Evolutionary conservation across 2,888 invertebrate species (phyloP), one percentile per base, ranked within the genome.

Genomic region (Pseudococcus viburni): DNA sequence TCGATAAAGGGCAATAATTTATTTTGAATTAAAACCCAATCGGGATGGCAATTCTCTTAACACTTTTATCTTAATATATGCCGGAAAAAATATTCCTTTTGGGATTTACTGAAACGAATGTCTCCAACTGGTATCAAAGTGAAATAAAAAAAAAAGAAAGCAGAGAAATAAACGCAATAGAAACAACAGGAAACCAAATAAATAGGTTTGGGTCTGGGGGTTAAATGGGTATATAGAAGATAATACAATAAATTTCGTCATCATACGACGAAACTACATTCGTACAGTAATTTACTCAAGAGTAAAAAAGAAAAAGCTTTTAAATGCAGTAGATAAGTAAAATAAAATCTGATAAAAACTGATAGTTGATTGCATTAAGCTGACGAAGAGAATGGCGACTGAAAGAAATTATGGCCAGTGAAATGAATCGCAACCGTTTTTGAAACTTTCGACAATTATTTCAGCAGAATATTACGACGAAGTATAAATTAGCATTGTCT

Each of bases 171-270:
- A 83, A 83, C n/a, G 15, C 80, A 3, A 83, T 46, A 22, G 80
- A 83, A 83, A 83, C 80, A 83, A 83, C 46, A 83, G 42, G 42
- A 83, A 83, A 83, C 46, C 19, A 19, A 83, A 83, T 83, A 83
- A 46, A 83, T 83, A n/a, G 80, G 46, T 46, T 46, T 15, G 19
- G 12, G 46, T 83, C 46, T 46, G 33, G 19, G 42, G 19, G 46
- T 83, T 42, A 46, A 83, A 83, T 46, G 46, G 80, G 22, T 46
- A 19, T 46, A 19, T 46, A 83, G n/a, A 46, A 83, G 22, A 46
- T 83, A 39, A 83, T 19, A 46, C 80, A 83, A 83, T 83, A 83
- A 83, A 83, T 83, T 83, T 83, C 46, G 80, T 46, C 73, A 73
- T 73, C 73, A 73, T 46, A 83, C 46, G 46, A 83, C 46, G 19